phyloP scores from a whole-genome alignment of 64 coral and sea anemone species.

The Montipora cactus region DNA sequence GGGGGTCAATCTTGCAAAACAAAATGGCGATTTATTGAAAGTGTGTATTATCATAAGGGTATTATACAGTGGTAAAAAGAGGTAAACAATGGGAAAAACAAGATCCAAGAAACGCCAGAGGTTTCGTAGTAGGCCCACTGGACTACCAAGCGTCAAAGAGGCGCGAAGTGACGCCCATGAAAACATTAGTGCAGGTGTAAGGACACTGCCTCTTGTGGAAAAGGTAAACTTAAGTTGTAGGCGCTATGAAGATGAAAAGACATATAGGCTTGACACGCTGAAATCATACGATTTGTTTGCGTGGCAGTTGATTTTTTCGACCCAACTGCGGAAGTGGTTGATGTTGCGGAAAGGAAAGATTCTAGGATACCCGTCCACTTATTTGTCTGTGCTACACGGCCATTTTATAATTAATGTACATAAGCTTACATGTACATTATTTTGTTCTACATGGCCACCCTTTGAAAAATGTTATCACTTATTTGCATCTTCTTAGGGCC shows the following conservation, averaged over 20 bases:
- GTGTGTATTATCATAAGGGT: neutral
- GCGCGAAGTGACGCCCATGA: slow-evolving; percentile 22
- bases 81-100: slow-evolving; percentile 68
- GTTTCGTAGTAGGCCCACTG: slow-evolving; percentile 59
- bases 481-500: too few relatives aligned
- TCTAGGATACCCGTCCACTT: too few relatives aligned
- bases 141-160: slow-evolving; percentile 47
- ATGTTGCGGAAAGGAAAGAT: too few relatives aligned
- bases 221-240: slow-evolving; percentile 42
- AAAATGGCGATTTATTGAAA: slow-evolving; percentile 6
- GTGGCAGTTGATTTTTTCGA: too few relatives aligned
- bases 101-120: slow-evolving; percentile 66
- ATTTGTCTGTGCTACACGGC: too few relatives aligned
- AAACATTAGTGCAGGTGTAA: slow-evolving; percentile 11
- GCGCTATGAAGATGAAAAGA: neutral
- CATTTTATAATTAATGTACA: too few relatives aligned
- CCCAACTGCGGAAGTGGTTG: too few relatives aligned
- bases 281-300: neutral
- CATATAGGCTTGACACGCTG: neutral
- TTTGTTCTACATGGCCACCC: too few relatives aligned
- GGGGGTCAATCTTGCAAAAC: neutral
- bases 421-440: too few relatives aligned
- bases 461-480: too few relatives aligned
- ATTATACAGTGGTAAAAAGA: neutral
- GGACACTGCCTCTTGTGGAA: slow-evolving; percentile 72